Conservation (phyloP, 2,113 vertebrate genomes). For the Dipodomys ordii region DNA sequence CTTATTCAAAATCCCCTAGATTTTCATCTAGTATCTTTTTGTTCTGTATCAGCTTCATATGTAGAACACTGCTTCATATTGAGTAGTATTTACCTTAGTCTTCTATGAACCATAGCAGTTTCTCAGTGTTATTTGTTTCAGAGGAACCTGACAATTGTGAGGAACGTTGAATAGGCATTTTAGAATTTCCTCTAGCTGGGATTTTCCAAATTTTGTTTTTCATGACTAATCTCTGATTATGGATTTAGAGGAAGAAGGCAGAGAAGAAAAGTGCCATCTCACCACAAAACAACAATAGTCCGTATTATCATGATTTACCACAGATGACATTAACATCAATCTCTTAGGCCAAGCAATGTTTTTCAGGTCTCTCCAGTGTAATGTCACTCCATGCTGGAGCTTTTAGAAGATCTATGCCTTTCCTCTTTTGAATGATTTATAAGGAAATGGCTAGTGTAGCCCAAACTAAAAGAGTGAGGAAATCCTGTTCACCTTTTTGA, state of each 20-base stretch:
- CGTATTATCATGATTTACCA: neutral
- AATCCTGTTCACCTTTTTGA: neutral
- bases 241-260: neutral
- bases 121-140: neutral
- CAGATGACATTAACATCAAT: neutral
- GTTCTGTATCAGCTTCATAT: neutral
- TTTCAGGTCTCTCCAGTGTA: neutral
- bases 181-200: neutral
- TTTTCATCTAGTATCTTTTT: neutral
- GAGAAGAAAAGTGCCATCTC: neutral
- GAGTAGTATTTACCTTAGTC: neutral
- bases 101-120: neutral
- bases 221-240: neutral
- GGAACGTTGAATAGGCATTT: neutral
- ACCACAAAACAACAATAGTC: too few species aligned
- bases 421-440: neutral
- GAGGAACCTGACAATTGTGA: neutral
- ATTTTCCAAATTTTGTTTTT: neutral
- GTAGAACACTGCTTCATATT: neutral
- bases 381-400: rapidly evolving
- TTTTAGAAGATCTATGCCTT: neutral
- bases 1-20: neutral
- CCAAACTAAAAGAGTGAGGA: neutral
- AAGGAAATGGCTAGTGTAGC: neutral
- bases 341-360: neutral